Evolutionary conservation across 2,113 vertebrate genomes (phyloP).

Genomic region (Sorex fumeus): DNA sequence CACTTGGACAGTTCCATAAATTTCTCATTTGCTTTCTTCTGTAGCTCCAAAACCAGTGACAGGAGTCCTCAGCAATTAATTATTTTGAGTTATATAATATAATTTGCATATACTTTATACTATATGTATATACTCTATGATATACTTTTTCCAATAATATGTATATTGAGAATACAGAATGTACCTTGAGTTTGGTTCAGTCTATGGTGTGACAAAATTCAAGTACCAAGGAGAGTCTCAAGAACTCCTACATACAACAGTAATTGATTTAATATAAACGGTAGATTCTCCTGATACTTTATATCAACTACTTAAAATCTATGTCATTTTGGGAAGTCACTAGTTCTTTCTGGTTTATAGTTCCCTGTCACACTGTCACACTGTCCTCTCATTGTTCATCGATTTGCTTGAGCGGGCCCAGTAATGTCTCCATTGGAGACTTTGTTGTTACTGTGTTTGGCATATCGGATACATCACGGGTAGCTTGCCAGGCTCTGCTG

Average conservation of each 20-base stretch:
- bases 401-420: no score
- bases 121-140: no score
- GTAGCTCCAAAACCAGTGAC: no score
- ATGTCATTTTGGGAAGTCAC: constrained; percentile 3
- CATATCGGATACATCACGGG: no score
- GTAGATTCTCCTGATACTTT: background rate
- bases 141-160: background rate
- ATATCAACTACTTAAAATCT: background rate
- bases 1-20: constrained; percentile 22
- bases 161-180: no score
- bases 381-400: no score
- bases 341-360: background rate
- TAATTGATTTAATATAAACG: background rate
- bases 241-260: background rate
- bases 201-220: background rate
- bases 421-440: no score
- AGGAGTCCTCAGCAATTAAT: background rate
- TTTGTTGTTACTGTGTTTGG: no score
- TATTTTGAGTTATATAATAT: background rate
- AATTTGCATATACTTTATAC: no score
- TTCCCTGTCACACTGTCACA: no score
- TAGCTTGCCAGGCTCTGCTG: no score
- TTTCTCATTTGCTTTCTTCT: background rate
- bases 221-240: background rate
- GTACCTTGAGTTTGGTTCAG: no score